Conservation (phyloP, 2,797 vertebrate genomes). For the Diceros bicornis region DNA sequence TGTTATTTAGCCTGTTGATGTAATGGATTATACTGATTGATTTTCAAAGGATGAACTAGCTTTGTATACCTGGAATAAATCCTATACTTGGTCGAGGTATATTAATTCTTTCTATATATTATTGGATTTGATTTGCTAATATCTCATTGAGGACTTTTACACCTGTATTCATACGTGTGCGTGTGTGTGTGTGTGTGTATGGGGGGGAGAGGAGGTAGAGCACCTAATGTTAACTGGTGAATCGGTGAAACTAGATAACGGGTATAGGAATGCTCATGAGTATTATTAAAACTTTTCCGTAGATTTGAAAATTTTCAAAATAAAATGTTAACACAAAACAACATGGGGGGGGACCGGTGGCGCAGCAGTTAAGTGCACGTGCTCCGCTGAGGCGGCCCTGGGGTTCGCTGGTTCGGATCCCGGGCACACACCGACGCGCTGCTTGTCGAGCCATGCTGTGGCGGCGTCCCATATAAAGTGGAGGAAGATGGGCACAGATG, state of each 20-base stretch:
- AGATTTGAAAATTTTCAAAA: neutral
- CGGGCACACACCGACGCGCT: too few species aligned
- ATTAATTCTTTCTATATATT: neutral
- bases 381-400: too few species aligned
- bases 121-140: neutral
- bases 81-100: neutral
- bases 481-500: too few species aligned
- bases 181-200: too few species aligned
- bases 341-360: too few species aligned
- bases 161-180: neutral
- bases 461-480: too few species aligned
- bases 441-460: too few species aligned
- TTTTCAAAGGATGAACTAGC: neutral
- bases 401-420: too few species aligned
- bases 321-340: neutral
- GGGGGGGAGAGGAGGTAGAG: neutral
- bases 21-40: neutral
- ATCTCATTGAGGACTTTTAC: neutral
- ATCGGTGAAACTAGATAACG: neutral
- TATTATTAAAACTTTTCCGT: neutral
- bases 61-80: neutral
- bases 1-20: neutral
- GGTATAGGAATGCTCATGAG: neutral
- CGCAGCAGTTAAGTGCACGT: too few species aligned
- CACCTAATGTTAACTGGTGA: neutral